phyloP scores from a whole-genome alignment of 1,140 invertebrate species.

The Lucilia cuprina region DNA sequence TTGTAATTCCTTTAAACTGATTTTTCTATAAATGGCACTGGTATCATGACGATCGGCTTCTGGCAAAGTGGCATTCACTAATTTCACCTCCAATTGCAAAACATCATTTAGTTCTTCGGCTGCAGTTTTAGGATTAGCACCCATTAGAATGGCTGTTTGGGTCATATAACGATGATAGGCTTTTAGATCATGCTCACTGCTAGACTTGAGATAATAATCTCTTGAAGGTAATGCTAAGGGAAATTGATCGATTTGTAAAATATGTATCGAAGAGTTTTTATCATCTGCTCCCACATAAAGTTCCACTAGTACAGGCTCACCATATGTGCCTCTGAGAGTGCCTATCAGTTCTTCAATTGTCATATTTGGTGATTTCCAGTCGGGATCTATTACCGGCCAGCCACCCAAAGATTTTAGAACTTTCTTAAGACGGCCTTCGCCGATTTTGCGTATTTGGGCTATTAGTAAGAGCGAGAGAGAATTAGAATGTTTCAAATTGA shows the following conservation, averaged over 20 bases:
- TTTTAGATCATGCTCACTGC: constrained; percentile 70
- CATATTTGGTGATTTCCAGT: constrained; percentile 70
- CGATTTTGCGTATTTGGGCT: constrained; percentile 77
- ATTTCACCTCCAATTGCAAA: constrained; percentile 76
- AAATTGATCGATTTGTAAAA: constrained; percentile 87
- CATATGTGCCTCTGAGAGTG: constrained; percentile 72
- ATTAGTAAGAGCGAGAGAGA: constrained; percentile 14
- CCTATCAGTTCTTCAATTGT: constrained; percentile 74
- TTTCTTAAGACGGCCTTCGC: constrained; percentile 70
- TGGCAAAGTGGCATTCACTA: constrained; percentile 80
- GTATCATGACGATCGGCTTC: constrained; percentile 86
- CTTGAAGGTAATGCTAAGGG: constrained; percentile 79
- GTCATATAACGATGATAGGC: constrained; percentile 84
- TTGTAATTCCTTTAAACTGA: constrained; percentile 72
- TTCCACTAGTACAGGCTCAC: constrained; percentile 78
- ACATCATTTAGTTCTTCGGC: constrained; percentile 72
- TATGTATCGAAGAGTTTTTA: constrained; percentile 84
- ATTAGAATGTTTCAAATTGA: not conserved
- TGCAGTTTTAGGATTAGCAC: constrained; percentile 72
- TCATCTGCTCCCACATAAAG: constrained; percentile 86
- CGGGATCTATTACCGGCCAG: constrained; percentile 76
- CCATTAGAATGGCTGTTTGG: constrained; percentile 76
- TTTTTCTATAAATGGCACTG: constrained; percentile 77
- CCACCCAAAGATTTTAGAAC: constrained; percentile 73
- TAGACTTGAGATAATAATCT: constrained; percentile 82